Percentiles rank a stretch among this genome's conserved stretches.
These are phyloP conservation scores for Cyclophora albipunctata DNA, from an alignment of 2,888 invertebrate genomes.

Conservation along the genomic window DNA sequence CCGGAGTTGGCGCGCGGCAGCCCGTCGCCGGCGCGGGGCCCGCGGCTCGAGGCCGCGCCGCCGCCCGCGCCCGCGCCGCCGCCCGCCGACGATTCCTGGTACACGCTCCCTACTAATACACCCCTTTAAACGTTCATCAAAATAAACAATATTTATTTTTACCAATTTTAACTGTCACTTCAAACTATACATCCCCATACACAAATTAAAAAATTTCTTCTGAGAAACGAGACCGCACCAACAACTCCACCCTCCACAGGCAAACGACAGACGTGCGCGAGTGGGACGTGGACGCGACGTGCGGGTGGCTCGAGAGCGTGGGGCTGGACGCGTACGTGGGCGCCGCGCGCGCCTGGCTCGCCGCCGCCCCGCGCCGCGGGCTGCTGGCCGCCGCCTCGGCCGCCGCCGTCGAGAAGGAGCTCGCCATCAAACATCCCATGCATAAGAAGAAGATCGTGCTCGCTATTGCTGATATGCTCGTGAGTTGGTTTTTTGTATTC, in stretches of 20 bases:
- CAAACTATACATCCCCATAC: too few species aligned
- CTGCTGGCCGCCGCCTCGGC: constrained; percentile 80
- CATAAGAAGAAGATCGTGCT: constrained; percentile 95
- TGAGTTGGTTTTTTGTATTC: constrained; percentile 21
- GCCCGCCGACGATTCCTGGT: constrained; percentile 33
- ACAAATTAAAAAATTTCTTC: too few species aligned
- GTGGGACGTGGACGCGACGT: constrained; percentile 87
- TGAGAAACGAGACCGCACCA: too few species aligned
- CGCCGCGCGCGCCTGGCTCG: constrained; percentile 89
- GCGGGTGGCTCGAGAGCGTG: constrained; percentile 86
- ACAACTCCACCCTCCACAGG: constrained; percentile 41
- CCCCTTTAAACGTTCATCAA: too few species aligned
- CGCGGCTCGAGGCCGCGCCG: constrained; percentile 70
- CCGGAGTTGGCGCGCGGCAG: constrained; percentile 59
- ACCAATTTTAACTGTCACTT: too few species aligned
- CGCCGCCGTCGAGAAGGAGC: constrained; percentile 86
- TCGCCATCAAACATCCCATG: constrained; percentile 87
- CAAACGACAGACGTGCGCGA: constrained; percentile 84
- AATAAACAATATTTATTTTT: too few species aligned
- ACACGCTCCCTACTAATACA: too few species aligned
- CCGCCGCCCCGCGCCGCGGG: constrained; percentile 79
- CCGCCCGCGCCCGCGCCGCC: constrained; percentile 75
- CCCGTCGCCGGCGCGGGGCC: constrained; percentile 74
- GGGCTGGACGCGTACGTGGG: constrained; percentile 86
- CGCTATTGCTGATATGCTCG: constrained; percentile 78